Conservation (phyloP, 1,140 invertebrate genomes). For the Chlorops oryzae region DNA sequence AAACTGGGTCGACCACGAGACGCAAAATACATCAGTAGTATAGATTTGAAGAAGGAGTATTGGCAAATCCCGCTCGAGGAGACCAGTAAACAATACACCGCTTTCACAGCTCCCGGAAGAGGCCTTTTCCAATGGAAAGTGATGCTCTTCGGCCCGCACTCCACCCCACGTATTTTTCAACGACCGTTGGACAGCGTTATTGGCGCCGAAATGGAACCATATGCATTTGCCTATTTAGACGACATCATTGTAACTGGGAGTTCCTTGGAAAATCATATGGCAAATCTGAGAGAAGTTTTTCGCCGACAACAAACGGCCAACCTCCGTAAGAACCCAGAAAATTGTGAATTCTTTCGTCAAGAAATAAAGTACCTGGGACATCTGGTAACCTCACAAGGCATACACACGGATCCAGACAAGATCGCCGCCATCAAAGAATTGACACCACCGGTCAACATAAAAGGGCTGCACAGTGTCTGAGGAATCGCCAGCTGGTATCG, state of each 20-base stretch:
- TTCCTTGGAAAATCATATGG: slow-evolving; percentile 40
- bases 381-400: slow-evolving; percentile 15
- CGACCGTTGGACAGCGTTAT: slow-evolving; percentile 26
- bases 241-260: no score
- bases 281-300: slow-evolving; percentile 24
- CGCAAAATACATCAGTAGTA: no score
- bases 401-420: no score
- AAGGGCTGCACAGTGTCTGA: slow-evolving; percentile 38
- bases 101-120: no score
- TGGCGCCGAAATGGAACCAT: slow-evolving; percentile 17
- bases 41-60: no score
- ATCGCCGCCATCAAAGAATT: slow-evolving; percentile 31
- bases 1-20: no score
- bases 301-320: slow-evolving; percentile 1
- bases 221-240: slow-evolving; percentile 41
- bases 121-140: no score
- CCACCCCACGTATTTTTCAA: no score
- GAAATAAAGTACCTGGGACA: slow-evolving; percentile 35
- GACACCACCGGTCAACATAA: slow-evolving; percentile 22
- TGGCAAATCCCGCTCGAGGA: slow-evolving; percentile 32
- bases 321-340: slow-evolving; percentile 22
- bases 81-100: no score
- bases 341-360: slow-evolving; percentile 27
- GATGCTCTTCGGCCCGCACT: no score
- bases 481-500: slow-evolving; percentile 41